These are phyloP conservation scores for Tholera decimalis DNA, from an alignment of 2,888 invertebrate genomes.

Conservation along the genomic window DNA sequence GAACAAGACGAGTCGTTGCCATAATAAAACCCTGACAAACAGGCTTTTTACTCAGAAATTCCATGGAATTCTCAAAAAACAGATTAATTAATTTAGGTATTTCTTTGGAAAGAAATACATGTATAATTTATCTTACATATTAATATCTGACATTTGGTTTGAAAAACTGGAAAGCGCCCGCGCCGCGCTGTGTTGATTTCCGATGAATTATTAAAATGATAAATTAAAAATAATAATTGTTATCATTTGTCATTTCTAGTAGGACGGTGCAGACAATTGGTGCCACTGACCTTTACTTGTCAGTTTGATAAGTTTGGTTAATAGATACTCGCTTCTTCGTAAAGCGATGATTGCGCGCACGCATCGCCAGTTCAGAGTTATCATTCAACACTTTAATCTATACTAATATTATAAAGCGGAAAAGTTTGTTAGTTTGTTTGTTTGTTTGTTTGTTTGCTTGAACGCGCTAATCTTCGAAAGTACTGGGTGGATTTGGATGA, in stretches of 20 bases:
- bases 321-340: slow-evolving; percentile 63
- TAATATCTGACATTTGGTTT: slow-evolving; percentile 24
- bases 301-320: slow-evolving; percentile 57
- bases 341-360: slow-evolving; percentile 50
- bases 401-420: too few species aligned
- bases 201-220: slow-evolving; percentile 14
- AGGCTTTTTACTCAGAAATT: slow-evolving; percentile 47
- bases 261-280: slow-evolving; percentile 46
- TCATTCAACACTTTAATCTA: slow-evolving; percentile 37
- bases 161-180: slow-evolving; percentile 7
- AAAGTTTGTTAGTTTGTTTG: too few species aligned
- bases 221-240: slow-evolving; percentile 5
- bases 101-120: slow-evolving; percentile 29
- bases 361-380: slow-evolving; percentile 39
- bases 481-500: too few species aligned
- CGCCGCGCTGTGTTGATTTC: slow-evolving; percentile 13
- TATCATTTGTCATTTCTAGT: slow-evolving; percentile 39
- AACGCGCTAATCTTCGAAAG: too few species aligned
- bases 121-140: slow-evolving; percentile 9
- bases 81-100: slow-evolving; percentile 37
- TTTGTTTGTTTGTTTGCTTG: too few species aligned
- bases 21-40: slow-evolving; percentile 33
- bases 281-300: slow-evolving; percentile 63
- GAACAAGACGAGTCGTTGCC: slow-evolving; percentile 42
- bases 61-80: slow-evolving; percentile 24